These are phyloP conservation scores for Endotricha flammealis DNA, from an alignment of 2,888 invertebrate genomes.

Conservation along the genomic window DNA sequence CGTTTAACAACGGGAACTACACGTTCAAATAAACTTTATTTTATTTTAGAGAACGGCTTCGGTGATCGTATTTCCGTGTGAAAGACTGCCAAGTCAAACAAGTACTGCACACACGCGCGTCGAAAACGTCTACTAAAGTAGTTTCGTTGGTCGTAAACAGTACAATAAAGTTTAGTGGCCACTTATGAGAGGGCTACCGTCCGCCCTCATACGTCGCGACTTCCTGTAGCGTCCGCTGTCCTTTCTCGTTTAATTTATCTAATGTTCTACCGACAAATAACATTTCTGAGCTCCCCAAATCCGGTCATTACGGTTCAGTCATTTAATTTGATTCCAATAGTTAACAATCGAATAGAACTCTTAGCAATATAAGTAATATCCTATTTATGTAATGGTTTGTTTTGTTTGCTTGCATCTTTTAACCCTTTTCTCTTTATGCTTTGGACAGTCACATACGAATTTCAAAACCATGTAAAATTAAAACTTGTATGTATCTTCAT, in stretches of 20 bases:
- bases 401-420: background rate
- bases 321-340: conserved; percentile 11
- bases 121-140: conserved; percentile 35
- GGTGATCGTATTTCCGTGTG: conserved; percentile 17
- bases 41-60: conserved; percentile 5
- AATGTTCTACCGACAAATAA: conserved; percentile 35
- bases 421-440: no score
- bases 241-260: conserved; percentile 41
- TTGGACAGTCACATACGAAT: no score
- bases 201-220: conserved; percentile 26
- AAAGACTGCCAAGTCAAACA: conserved; percentile 23
- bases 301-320: conserved; percentile 11
- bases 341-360: background rate
- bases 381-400: background rate
- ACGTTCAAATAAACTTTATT: conserved; percentile 14
- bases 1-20: conserved; percentile 11
- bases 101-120: conserved; percentile 22
- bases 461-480: no score
- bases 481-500: no score
- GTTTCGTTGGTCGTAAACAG: conserved; percentile 55
- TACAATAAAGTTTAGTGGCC: conserved; percentile 66
- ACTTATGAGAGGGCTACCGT: conserved; percentile 46
- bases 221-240: conserved; percentile 29
- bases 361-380: background rate
- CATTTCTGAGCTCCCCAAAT: conserved; percentile 22